Base-by-base conservation (phyloP, 2,113 vertebrate genomes). In the Talpa occidentalis region DNA sequence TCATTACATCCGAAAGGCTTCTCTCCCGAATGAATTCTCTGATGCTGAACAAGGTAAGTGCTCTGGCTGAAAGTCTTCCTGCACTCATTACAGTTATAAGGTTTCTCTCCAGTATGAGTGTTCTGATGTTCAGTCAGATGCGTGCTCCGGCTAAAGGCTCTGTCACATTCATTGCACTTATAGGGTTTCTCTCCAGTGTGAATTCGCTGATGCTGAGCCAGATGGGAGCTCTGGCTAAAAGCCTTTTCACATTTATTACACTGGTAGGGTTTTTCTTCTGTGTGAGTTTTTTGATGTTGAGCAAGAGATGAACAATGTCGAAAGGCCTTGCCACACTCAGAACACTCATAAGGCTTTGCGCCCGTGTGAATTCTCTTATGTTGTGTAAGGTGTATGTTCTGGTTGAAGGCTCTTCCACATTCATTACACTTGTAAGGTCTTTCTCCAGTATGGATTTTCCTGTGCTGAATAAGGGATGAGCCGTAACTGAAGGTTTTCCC, bases 391-490 rank as follows among this genome's bases (percentile, higher is more conserved):
- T 97, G 97, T 83, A 97, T 97, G 81, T 97, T 97, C 93, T 97
- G 97, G 90, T 95, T 97, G 95, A 97, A 97, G 44, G 96, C 96
- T 84, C 94, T 77, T 30, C 95, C 97, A 37, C 97, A 97, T 32
- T 97, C 97, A 17, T 42, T 93, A 69, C 97, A 97, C 64, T 97
- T 97, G 42, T 97, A 97, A 0, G 97, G 97, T 72, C 96, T 91
- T 80, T 97, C 96, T 66, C 97, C 97, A 11, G 97, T 97, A 10
- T 97, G 97, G 73, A 97, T 97, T 62, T 97, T 97, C 84, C 96
- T 80, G 15, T 97, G 97, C 72, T 97, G 97, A 91, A 97, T 97
- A 32, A 97, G 96, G 10, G 95, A 97, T 5, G 96, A 97, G 37
- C 96, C 94, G 4, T 97, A 97, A 78, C 96, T 97, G 35, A 97